Conservation (phyloP, 2,888 invertebrate species). For the Uloborus plumipes region DNA sequence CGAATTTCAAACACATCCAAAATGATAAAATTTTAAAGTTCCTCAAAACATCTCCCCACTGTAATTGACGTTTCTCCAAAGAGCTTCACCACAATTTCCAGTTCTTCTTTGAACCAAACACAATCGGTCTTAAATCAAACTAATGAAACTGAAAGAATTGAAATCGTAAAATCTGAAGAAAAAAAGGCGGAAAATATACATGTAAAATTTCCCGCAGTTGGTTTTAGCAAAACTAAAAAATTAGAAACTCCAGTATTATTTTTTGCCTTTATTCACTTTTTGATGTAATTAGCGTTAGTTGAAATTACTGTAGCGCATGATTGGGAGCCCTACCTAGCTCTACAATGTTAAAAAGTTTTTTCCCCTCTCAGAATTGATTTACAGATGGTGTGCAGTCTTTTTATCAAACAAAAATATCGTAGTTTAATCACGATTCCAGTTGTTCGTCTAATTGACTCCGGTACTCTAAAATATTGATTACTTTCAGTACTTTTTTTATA, state of each 20-base stretch:
- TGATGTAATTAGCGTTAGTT: slow-evolving; percentile 5
- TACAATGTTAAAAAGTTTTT: neutral
- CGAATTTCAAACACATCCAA: no score
- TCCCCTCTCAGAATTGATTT: neutral
- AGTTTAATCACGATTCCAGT: slow-evolving; percentile 5
- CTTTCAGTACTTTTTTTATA: neutral
- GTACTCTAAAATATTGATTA: slow-evolving; percentile 43
- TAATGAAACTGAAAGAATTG: slow-evolving; percentile 6
- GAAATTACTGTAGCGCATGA: neutral
- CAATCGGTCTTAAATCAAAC: neutral
- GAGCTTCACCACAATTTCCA: neutral
- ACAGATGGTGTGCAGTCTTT: neutral
- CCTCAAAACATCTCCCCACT: neutral
- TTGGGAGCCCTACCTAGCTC: neutral
- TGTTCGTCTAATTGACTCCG: slow-evolving; percentile 31
- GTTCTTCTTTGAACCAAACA: no score
- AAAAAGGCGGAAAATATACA: neutral
- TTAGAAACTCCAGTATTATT: neutral
- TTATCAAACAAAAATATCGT: neutral
- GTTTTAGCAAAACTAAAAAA: neutral
- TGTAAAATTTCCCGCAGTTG: no score
- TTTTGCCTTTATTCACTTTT: slow-evolving; percentile 1
- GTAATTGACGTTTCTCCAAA: slow-evolving; percentile 10
- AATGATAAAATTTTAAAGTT: no score
- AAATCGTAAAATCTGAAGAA: neutral